Base-by-base conservation (phyloP, 2,797 vertebrate genomes). In the Anomalospiza imberbis region DNA sequence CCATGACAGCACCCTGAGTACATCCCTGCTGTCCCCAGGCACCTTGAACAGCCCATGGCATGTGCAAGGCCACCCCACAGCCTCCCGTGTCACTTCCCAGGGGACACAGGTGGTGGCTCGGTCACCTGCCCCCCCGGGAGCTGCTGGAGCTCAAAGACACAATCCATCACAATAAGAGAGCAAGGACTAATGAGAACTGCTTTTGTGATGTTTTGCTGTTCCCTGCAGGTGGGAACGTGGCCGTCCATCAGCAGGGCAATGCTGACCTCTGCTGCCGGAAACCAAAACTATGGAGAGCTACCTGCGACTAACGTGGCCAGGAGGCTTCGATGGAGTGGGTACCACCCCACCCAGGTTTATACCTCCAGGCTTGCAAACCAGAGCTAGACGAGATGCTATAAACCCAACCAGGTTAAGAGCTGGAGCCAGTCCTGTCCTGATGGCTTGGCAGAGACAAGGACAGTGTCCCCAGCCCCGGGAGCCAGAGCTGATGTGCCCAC, bases 211-310 rank as follows among this genome's bases (percentile, higher is more conserved):
- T 60, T 93, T 61, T 62, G 91, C 65, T 83, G 66, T 17, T 93
- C 53, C 67, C 75, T 80, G 62, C 54, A 80, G 89, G 85, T 77
- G 83, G 45, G 24, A 48, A 68, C 2, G 5, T 1, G 48, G 25
- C 38, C 78, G 73, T 53, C 93, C 94, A 96, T 97, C 76, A 96
- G 96, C 95, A 97, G 91, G 93, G 71, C 96, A 97, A 97, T 91
- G 96, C 96, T 98, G 98, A 97, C 97, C 98, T 97, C 98, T 98
- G 97, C 95, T 98, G 98, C 82, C 17, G n/a, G 88, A 70, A 88
- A 65, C 31, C 83, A 92, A 94, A 97, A 97, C 68, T 53, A 74
- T 63, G 17, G 54, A 60, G 84, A 77, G 5, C 12, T n/a, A 38
- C 66, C 57, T 31, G 82, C 36, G 61, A 32, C 57, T 13, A 5